phyloP scores from a whole-genome alignment of 2,797 vertebrate genomes.

The Lepilemur septentrionalis region DNA sequence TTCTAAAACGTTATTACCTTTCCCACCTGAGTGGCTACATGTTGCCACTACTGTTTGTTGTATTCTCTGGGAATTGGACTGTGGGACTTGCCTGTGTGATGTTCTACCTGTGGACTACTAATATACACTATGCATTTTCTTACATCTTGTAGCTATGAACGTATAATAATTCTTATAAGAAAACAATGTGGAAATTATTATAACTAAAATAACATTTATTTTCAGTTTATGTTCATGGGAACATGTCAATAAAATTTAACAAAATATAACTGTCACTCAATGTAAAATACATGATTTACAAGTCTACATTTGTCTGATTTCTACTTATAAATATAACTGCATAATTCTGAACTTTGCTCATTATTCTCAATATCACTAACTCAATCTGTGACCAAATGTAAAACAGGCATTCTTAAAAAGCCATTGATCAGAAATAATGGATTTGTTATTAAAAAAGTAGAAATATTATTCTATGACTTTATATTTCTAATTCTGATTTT shows the following conservation, averaged over 20 bases:
- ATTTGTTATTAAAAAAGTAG: neutral
- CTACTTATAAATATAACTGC: neutral
- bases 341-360: neutral
- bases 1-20: conserved; percentile 41
- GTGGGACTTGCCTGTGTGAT: neutral
- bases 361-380: neutral
- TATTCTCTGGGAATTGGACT: rapidly evolving
- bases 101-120: neutral
- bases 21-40: neutral
- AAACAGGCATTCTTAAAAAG: neutral
- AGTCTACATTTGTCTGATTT: neutral
- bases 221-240: neutral
- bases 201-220: neutral
- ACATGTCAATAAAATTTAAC: neutral
- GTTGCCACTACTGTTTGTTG: neutral
- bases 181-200: neutral
- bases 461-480: neutral
- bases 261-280: neutral
- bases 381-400: neutral
- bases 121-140: neutral
- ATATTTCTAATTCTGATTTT: neutral
- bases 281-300: neutral
- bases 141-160: neutral
- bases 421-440: neutral
- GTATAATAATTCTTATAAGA: neutral